Evolutionary conservation across 1,140 invertebrate genomes (phyloP).

Genomic region (Sipha flava): DNA sequence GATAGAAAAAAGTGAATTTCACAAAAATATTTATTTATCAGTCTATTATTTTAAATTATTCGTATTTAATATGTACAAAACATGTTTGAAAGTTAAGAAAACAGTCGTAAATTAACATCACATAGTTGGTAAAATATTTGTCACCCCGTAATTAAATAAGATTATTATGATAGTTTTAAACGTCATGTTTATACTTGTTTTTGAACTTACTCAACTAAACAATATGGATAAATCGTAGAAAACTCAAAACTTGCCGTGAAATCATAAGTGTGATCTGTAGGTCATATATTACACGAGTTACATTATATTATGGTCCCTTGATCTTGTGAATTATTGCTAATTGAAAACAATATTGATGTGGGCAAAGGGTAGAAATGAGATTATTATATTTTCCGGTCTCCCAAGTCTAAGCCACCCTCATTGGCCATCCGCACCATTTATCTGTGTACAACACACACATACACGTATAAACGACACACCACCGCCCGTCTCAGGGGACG

Average conservation of each 20-base stretch:
- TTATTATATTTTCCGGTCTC: neutral
- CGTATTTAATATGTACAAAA: too few relatives aligned
- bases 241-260: neutral
- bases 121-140: too few relatives aligned
- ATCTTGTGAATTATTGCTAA: slow-evolving; percentile 24
- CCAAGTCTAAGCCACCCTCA: neutral
- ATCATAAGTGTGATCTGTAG: neutral
- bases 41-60: too few relatives aligned
- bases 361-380: neutral
- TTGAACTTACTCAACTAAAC: too few relatives aligned
- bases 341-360: slow-evolving; percentile 25
- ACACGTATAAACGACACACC: neutral
- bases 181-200: too few relatives aligned
- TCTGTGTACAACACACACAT: neutral
- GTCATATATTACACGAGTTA: neutral
- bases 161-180: too few relatives aligned
- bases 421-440: neutral
- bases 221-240: too few relatives aligned
- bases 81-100: too few relatives aligned
- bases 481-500: neutral
- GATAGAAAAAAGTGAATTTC: too few relatives aligned
- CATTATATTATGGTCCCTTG: neutral
- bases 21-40: too few relatives aligned
- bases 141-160: too few relatives aligned
- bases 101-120: too few relatives aligned